A percentile compares a stretch with the other conserved stretches of the same genome.
phyloP scores from a whole-genome alignment of 2,797 vertebrate species.

The Oryzias dopingdopingensis region DNA sequence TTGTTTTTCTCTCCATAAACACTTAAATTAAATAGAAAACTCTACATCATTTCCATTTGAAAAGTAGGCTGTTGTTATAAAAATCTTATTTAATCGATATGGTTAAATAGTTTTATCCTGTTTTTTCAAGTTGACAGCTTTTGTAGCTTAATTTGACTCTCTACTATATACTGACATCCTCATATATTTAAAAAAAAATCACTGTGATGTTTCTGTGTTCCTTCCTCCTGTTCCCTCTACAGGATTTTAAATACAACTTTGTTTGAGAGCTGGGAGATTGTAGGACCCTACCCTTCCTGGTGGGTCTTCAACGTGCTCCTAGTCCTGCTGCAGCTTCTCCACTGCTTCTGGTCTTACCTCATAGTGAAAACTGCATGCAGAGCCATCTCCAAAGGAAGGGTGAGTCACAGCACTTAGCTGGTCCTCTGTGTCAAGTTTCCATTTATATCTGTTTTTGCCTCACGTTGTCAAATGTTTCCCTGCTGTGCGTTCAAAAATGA shows the following conservation, averaged over 20 bases:
- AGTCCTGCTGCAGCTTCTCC: slow-evolving; percentile 87
- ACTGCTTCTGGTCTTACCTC: slow-evolving; percentile 96
- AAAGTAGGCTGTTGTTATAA: no score
- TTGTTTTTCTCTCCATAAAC: no score
- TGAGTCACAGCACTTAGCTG: slow-evolving; percentile 66
- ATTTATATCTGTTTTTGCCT: slow-evolving; percentile 19
- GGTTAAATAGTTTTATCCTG: no score
- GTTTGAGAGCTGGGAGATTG: slow-evolving; percentile 96
- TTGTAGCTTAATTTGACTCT: no score
- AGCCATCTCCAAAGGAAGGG: slow-evolving; percentile 96
- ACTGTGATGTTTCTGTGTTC: background rate
- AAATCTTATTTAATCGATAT: no score
- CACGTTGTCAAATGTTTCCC: background rate
- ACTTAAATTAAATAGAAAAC: background rate
- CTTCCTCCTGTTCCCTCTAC: slow-evolving; percentile 25
- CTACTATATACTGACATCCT: no score
- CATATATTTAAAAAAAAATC: no score
- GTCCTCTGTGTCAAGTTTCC: slow-evolving; percentile 9
- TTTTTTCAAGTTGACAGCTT: no score
- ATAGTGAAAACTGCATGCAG: slow-evolving; percentile 90
- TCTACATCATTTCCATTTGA: background rate
- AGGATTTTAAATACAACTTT: slow-evolving; percentile 95
- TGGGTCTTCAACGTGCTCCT: slow-evolving; percentile 94
- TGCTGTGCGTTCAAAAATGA: slow-evolving; percentile 6
- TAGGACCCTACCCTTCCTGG: slow-evolving; percentile 94